Percentiles rank a stretch among this genome's conserved stretches.
Conservation (phyloP, 2,888 invertebrate species). For the Cheilosia variabilis region DNA sequence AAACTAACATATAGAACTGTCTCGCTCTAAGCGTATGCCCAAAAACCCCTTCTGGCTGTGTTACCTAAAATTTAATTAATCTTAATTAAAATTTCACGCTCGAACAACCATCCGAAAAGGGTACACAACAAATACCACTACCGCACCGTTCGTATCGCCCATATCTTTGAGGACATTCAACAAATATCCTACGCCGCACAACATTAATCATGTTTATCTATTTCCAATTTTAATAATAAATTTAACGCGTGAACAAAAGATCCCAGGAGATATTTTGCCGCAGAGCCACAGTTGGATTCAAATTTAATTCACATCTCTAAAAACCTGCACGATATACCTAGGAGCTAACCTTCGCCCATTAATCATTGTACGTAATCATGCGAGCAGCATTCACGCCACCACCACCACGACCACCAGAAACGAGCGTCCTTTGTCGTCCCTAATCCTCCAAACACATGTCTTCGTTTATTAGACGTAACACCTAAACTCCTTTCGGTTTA, state of each 20-base stretch:
- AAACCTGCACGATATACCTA: background rate
- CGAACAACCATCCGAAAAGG: background rate
- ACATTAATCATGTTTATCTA: constrained; percentile 49
- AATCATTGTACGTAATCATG: constrained; percentile 38
- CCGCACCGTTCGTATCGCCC: background rate
- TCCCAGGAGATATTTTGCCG: constrained; percentile 3
- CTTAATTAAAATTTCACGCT: background rate
- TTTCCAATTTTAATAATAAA: constrained; percentile 60
- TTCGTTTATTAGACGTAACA: constrained; percentile 31
- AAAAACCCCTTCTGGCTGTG: no score
- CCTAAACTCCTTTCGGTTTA: constrained; percentile 7
- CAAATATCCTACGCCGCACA: background rate
- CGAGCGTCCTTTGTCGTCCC: constrained; percentile 34
- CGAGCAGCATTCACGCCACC: constrained; percentile 20
- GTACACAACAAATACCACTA: background rate
- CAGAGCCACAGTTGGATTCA: constrained; percentile 15
- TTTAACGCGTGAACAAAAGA: constrained; percentile 7
- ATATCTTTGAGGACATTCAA: background rate
- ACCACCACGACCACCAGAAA: constrained; percentile 4
- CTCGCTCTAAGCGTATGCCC: no score
- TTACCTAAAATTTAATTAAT: background rate
- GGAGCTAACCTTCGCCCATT: constrained; percentile 21
- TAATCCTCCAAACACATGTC: constrained; percentile 43
- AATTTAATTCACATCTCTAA: constrained; percentile 22
- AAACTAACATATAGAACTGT: no score